Conservation (phyloP, 2,113 vertebrate species). For the Chlorodrepanis virens region DNA sequence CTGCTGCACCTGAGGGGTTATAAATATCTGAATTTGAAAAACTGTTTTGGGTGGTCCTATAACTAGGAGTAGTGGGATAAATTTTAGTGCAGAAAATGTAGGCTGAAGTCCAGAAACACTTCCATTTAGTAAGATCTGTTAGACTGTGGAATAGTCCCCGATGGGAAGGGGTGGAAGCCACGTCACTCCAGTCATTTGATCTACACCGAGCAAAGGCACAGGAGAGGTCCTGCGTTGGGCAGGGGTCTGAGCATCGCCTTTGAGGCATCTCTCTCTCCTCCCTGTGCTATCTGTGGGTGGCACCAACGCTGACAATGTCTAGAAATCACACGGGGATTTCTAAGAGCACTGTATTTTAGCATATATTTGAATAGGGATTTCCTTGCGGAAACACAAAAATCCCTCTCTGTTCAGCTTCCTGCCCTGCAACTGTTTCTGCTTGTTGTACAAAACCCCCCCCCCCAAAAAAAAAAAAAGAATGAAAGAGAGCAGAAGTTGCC, state of each 20-base stretch:
- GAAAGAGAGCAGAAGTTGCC: neutral
- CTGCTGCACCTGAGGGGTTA: neutral
- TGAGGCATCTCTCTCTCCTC: neutral
- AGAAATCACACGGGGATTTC: neutral
- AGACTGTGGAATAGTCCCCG: neutral
- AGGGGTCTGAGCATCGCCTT: neutral
- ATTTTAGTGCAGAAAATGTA: neutral
- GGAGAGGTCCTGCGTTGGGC: neutral
- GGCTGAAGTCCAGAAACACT: neutral
- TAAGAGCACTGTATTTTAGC: neutral
- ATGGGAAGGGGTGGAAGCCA: neutral
- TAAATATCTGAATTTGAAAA: neutral
- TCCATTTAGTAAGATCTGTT: neutral
- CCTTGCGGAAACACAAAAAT: neutral
- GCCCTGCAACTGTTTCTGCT: neutral
- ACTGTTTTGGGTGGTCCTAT: neutral
- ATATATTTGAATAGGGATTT: conserved; percentile 31
- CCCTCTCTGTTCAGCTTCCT: neutral
- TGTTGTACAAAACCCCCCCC: neutral
- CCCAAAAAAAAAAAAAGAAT: neutral
- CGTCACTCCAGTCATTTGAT: accelerated
- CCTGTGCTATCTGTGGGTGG: neutral
- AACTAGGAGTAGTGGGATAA: neutral
- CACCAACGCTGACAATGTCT: neutral
- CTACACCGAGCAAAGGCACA: accelerated